Evolutionary conservation across 2,888 invertebrate species (phyloP).

Genomic region (Patella ulyssiponensis): DNA sequence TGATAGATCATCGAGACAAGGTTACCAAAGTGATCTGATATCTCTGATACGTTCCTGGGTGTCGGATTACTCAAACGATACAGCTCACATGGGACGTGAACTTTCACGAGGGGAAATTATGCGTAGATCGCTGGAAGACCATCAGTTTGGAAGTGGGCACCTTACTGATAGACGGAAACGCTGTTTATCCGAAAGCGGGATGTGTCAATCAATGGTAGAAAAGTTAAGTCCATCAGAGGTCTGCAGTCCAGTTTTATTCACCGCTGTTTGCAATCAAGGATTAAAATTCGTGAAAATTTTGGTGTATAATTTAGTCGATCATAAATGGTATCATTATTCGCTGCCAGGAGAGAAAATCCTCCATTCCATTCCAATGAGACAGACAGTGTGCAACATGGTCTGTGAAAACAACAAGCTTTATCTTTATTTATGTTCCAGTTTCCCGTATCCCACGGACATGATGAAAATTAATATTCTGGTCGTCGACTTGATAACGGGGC

Average conservation of each 20-base stretch:
- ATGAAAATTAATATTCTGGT: slow-evolving; percentile 65
- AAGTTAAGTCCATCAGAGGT: slow-evolving; percentile 30
- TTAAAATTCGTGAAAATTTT: slow-evolving; percentile 66
- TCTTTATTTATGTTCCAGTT: slow-evolving; percentile 66
- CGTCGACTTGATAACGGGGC: slow-evolving; percentile 60
- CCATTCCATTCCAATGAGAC: slow-evolving; percentile 63
- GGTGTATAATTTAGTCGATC: slow-evolving; percentile 59
- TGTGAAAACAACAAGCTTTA: slow-evolving; percentile 61
- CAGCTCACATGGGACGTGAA: slow-evolving; percentile 44
- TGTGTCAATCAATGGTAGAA: background rate
- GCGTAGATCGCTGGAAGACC: slow-evolving; percentile 40
- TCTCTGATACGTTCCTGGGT: slow-evolving; percentile 60
- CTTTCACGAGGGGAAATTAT: slow-evolving; percentile 29
- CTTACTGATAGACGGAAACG: background rate
- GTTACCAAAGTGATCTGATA: slow-evolving; percentile 49
- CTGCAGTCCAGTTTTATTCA: slow-evolving; percentile 51
- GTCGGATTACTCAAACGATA: slow-evolving; percentile 47
- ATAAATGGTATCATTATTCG: slow-evolving; percentile 64
- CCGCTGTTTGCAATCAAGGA: slow-evolving; percentile 64
- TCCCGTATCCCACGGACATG: slow-evolving; percentile 70
- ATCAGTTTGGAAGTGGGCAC: background rate
- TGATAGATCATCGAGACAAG: slow-evolving; percentile 47
- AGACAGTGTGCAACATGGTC: slow-evolving; percentile 63
- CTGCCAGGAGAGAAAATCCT: slow-evolving; percentile 60
- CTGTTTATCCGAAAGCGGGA: background rate